These are phyloP conservation scores for Erebia palarica DNA, from an alignment of 2,888 invertebrate species.

Conservation along the genomic window DNA sequence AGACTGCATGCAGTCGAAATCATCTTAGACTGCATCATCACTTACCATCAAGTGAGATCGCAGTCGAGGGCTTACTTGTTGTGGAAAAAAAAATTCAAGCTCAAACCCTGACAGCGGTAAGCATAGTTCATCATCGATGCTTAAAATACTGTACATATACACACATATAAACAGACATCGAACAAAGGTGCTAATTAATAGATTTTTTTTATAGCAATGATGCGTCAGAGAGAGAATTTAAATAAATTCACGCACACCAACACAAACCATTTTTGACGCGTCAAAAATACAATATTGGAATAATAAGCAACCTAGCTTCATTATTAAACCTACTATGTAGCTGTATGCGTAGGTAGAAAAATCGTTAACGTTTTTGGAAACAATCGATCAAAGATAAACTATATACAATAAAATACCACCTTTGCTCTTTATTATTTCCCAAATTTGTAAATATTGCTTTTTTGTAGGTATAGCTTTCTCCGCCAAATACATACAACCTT, in stretches of 20 bases:
- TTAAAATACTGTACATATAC: background rate
- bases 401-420: background rate
- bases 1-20: background rate
- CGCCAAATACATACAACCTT: background rate
- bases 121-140: background rate
- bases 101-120: background rate
- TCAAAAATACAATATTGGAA: conserved; percentile 20
- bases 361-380: conserved; percentile 5
- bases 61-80: too few relatives aligned
- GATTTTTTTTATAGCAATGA: conserved; percentile 1
- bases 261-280: conserved; percentile 15
- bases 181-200: conserved; percentile 6
- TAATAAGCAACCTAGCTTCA: conserved; percentile 13
- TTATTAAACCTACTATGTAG: conserved; percentile 11
- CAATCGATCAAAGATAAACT: conserved; percentile 10
- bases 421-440: background rate
- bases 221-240: conserved; percentile 9
- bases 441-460: background rate
- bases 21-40: too few relatives aligned
- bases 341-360: conserved; percentile 3
- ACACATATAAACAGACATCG: background rate
- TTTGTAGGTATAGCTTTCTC: conserved; percentile 2
- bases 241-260: conserved; percentile 20
- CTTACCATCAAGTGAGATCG: too few relatives aligned
- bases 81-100: too few relatives aligned